Percentiles rank a stretch among this genome's conserved stretches.
These are phyloP conservation scores for Brassicogethes aeneus DNA, from an alignment of 2,888 invertebrate genomes.

Conservation along the genomic window DNA sequence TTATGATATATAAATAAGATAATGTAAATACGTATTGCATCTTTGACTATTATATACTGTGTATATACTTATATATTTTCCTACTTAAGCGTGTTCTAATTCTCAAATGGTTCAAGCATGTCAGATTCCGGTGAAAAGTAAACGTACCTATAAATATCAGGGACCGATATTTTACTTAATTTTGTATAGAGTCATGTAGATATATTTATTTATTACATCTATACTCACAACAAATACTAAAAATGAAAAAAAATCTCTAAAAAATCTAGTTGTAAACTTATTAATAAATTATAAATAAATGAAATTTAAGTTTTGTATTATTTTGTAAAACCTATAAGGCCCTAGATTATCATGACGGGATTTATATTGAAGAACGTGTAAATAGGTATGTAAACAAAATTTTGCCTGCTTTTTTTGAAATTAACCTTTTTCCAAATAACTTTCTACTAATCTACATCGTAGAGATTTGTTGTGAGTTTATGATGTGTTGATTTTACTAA, in stretches of 20 bases:
- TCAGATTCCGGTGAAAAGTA: constrained; percentile 23
- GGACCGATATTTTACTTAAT: constrained; percentile 38
- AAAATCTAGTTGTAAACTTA: constrained; percentile 32
- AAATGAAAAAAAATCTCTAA: constrained; percentile 29
- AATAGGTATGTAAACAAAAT: constrained; percentile 25
- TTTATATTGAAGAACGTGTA: constrained; percentile 7
- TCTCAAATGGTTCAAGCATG: constrained; percentile 5
- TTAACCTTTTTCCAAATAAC: constrained; percentile 15
- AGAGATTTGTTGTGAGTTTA: constrained; percentile 40
- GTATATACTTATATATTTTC: constrained; percentile 21
- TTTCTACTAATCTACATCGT: constrained; percentile 23
- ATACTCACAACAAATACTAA: constrained; percentile 42
- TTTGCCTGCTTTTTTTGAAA: constrained; percentile 17
- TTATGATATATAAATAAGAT: no score
- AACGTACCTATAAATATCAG: constrained; percentile 33
- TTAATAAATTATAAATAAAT: constrained; percentile 32
- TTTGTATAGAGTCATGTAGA: constrained; percentile 42
- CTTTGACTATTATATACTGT: constrained; percentile 24
- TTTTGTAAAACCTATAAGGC: constrained; percentile 8
- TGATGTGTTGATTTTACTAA: constrained; percentile 30
- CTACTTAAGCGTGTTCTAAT: constrained; percentile 3
- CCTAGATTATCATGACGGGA: constrained; percentile 3
- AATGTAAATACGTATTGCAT: no score
- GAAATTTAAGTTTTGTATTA: constrained; percentile 20
- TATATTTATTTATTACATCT: constrained; percentile 43